Evolutionary conservation across 2,888 invertebrate species (phyloP).

Genomic region (Abrostola triplasia): DNA sequence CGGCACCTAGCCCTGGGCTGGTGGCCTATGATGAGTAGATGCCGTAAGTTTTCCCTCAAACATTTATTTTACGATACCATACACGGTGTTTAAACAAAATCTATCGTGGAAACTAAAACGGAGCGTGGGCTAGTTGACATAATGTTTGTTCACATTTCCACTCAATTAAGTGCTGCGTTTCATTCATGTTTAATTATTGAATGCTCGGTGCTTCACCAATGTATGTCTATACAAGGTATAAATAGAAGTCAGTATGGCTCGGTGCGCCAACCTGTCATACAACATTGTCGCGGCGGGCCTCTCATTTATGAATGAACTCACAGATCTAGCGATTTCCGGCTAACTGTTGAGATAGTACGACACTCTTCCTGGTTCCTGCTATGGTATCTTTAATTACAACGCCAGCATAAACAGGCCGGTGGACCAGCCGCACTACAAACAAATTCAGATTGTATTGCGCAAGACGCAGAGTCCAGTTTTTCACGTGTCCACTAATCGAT

Average conservation of each 20-base stretch:
- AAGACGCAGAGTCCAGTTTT: constrained; percentile 70
- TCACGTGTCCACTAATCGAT: constrained; percentile 65
- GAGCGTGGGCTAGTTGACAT: constrained; percentile 68
- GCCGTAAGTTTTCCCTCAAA: constrained; percentile 49
- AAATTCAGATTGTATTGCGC: constrained; percentile 62
- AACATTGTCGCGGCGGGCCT: constrained; percentile 80
- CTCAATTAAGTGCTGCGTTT: constrained; percentile 85
- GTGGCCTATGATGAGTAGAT: constrained; percentile 28
- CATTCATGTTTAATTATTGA: constrained; percentile 85
- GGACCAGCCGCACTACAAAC: constrained; percentile 41
- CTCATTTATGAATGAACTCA: constrained; percentile 88
- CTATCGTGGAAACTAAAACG: constrained; percentile 63
- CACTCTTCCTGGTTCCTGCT: constrained; percentile 88
- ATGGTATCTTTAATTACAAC: constrained; percentile 86
- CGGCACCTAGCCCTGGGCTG: constrained; percentile 27
- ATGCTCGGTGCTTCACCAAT: constrained; percentile 64
- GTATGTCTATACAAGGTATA: constrained; percentile 64
- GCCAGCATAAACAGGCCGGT: constrained; percentile 80
- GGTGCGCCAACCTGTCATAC: constrained; percentile 76
- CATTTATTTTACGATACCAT: constrained; percentile 55
- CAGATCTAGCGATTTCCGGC: constrained; percentile 88
- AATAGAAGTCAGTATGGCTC: constrained; percentile 73
- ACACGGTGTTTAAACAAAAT: constrained; percentile 58
- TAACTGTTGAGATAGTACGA: constrained; percentile 88
- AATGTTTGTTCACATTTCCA: constrained; percentile 83